Conservation (phyloP, 2,113 vertebrate species). For the Pomatostomus ruficeps region DNA sequence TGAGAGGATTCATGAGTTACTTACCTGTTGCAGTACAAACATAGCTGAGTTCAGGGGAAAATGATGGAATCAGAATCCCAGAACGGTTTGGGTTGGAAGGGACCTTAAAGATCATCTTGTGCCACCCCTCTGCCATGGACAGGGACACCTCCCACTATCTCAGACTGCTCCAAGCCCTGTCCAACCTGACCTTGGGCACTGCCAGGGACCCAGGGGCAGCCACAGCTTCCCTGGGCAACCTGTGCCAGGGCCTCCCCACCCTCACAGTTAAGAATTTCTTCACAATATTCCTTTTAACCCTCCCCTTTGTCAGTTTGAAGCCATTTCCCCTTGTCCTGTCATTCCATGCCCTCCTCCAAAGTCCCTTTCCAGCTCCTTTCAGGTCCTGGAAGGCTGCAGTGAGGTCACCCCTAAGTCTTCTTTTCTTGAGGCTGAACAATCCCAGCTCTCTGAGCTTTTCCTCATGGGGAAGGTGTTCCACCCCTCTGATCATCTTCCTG, state of each 20-base stretch:
- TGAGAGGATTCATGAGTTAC: background rate
- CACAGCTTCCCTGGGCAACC: background rate
- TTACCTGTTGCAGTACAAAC: background rate
- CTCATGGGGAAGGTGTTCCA: background rate
- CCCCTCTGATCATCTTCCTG: accelerated
- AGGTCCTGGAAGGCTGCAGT: background rate
- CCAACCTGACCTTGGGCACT: background rate
- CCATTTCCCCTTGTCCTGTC: background rate
- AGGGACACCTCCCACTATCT: background rate
- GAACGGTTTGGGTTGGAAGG: background rate
- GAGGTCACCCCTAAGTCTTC: background rate
- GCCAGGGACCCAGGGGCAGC: background rate
- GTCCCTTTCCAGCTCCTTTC: background rate
- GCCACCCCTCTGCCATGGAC: background rate
- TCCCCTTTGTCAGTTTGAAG: background rate
- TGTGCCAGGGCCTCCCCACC: accelerated
- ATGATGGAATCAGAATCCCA: background rate
- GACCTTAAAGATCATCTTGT: background rate
- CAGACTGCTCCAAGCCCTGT: accelerated
- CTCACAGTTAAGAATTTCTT: too few relatives aligned
- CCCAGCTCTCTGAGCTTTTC: background rate
- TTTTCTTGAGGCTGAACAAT: background rate
- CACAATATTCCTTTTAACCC: background rate
- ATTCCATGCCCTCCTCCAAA: background rate
- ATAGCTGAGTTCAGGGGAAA: accelerated